Evolutionary conservation across 2,797 vertebrate species (phyloP).

Genomic region (Poliocrania exsul): DNA sequence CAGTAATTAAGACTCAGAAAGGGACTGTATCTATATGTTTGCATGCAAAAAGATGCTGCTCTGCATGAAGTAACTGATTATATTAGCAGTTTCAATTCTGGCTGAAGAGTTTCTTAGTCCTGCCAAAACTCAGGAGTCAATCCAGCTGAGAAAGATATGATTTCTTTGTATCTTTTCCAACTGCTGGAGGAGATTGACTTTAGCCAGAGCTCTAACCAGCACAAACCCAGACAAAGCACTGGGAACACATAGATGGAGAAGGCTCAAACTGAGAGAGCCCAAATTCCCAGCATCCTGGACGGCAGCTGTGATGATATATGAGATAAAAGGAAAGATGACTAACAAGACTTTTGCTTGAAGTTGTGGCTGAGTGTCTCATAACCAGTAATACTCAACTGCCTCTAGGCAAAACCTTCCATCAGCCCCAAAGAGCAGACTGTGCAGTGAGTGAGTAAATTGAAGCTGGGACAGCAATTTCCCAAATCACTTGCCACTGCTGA

Average conservation of each 20-base stretch:
- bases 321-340: conserved; percentile 40
- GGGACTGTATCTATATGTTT: not conserved
- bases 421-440: not conserved
- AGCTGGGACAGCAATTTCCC: not conserved
- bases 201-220: not conserved
- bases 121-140: not conserved
- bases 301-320: not conserved
- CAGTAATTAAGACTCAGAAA: conserved; percentile 3
- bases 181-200: not conserved
- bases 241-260: not conserved
- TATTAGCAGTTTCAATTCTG: not conserved
- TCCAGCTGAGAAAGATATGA: not conserved
- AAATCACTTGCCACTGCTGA: not conserved
- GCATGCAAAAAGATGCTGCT: not conserved
- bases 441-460: not conserved
- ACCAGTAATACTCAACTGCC: not conserved
- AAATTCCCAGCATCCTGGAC: not conserved
- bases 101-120: not conserved
- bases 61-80: not conserved
- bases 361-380: not conserved
- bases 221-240: not conserved
- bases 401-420: conserved; percentile 14
- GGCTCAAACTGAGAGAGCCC: not conserved
- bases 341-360: conserved; percentile 19
- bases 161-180: not conserved